These are phyloP conservation scores for Epinotia ramella DNA, from an alignment of 2,888 invertebrate species.

Conservation along the genomic window DNA sequence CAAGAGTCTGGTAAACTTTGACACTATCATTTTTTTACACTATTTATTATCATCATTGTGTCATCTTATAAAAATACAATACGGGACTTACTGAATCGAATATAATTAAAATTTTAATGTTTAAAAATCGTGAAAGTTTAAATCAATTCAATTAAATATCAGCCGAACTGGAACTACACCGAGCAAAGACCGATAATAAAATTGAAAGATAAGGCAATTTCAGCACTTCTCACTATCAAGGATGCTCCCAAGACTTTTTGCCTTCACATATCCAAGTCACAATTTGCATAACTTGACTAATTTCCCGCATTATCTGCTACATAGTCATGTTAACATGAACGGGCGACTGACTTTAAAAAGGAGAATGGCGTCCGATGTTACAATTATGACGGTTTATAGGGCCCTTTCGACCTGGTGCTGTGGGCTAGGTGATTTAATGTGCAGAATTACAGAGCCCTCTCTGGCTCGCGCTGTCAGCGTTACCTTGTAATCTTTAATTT, in stretches of 20 bases:
- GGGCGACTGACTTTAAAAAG: not conserved
- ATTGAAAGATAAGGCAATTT: not conserved
- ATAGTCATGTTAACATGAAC: slow-evolving; percentile 42
- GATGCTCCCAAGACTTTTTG: slow-evolving; percentile 16
- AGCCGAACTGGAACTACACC: too few relatives aligned
- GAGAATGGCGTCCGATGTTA: not conserved
- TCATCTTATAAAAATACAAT: too few relatives aligned
- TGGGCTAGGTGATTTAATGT: slow-evolving; percentile 40
- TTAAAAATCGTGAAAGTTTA: too few relatives aligned
- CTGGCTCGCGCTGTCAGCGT: slow-evolving; percentile 24
- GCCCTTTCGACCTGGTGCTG: not conserved
- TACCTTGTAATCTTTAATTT: slow-evolving; percentile 42
- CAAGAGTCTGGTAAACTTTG: too few relatives aligned
- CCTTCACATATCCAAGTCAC: slow-evolving; percentile 25
- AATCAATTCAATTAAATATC: too few relatives aligned
- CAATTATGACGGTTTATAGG: not conserved
- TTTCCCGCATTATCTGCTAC: slow-evolving; percentile 26
- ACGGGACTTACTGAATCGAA: too few relatives aligned
- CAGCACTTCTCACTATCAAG: not conserved
- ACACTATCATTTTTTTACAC: too few relatives aligned
- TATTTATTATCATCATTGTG: too few relatives aligned
- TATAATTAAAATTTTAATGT: too few relatives aligned
- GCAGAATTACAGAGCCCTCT: slow-evolving; percentile 29
- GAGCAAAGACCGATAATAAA: not conserved
- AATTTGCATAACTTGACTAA: slow-evolving; percentile 45